phyloP scores from a whole-genome alignment of 2,888 invertebrate genomes.

The Melolontha melolontha region DNA sequence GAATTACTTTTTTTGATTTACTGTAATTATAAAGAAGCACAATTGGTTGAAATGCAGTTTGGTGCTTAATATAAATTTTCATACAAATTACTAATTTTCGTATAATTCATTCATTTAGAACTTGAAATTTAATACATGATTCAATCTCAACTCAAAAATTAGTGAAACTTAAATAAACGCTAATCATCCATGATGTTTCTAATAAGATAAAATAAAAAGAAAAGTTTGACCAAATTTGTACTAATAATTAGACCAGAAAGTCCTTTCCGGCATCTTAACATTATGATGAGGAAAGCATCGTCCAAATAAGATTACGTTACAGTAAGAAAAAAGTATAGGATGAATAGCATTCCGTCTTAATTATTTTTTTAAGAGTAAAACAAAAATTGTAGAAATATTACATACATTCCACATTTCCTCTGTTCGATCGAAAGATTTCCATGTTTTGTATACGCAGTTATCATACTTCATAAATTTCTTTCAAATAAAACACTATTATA shows the following conservation, averaged over 20 bases:
- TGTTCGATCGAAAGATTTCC: conserved; percentile 25
- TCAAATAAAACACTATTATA: conserved; percentile 37
- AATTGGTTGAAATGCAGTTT: no score
- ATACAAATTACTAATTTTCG: no score
- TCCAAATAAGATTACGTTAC: conserved; percentile 13
- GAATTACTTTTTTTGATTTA: no score
- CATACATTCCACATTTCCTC: conserved; percentile 36
- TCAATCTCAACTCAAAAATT: no score
- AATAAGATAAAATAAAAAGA: background rate
- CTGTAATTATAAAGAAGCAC: no score
- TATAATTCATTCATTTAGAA: no score
- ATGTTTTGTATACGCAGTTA: conserved; percentile 20
- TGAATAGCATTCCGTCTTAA: background rate
- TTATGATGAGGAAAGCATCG: conserved; percentile 11
- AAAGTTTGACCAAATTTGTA: conserved; percentile 9
- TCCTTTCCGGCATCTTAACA: conserved; percentile 41
- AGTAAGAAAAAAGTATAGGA: background rate
- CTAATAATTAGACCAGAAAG: conserved; percentile 28
- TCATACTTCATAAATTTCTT: conserved; percentile 44
- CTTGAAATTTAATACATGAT: no score
- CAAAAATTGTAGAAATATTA: conserved; percentile 45
- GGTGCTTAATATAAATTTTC: no score
- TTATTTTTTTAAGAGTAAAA: conserved; percentile 25
- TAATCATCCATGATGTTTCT: no score
- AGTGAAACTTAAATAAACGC: no score